Evolutionary conservation across 2,888 invertebrate species (phyloP).

Genomic region (Rotaria sp.): DNA sequence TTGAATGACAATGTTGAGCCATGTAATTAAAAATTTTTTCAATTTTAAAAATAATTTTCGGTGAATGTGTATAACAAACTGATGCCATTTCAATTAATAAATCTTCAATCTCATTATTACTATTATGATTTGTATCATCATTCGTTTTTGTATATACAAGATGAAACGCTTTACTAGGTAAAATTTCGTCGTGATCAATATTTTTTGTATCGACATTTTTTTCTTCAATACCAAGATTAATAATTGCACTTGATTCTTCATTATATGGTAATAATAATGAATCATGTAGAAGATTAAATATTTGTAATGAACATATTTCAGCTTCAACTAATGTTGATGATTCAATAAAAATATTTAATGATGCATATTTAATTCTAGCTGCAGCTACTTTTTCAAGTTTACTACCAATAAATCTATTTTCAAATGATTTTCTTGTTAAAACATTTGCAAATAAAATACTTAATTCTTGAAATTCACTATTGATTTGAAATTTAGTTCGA

Average conservation of each 20-base stretch:
- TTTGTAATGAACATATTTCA: conserved; percentile 19
- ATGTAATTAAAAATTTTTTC: conserved; percentile 3
- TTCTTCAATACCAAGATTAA: conserved; percentile 5
- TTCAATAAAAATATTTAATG: not conserved
- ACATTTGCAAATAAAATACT: conserved; percentile 27
- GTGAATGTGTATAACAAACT: conserved; percentile 35
- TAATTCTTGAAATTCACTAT: conserved; percentile 29
- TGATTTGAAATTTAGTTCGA: not conserved
- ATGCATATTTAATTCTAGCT: not conserved
- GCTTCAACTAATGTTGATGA: not conserved
- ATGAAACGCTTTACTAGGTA: not conserved
- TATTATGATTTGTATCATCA: not conserved
- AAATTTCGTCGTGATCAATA: not conserved
- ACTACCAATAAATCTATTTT: not conserved
- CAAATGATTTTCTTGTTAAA: not conserved
- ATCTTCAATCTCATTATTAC: conserved; percentile 16
- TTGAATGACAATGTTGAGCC: conserved; percentile 21
- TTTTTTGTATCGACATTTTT: conserved; percentile 3
- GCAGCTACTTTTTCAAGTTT: conserved; percentile 24
- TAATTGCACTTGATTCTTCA: conserved; percentile 2
- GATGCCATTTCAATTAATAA: conserved; percentile 34
- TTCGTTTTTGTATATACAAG: not conserved
- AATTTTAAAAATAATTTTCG: conserved; percentile 32
- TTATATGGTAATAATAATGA: not conserved
- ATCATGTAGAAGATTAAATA: not conserved